Base-by-base conservation (phyloP, 2,888 invertebrate genomes). In the Nephrocerus scutellatus region DNA sequence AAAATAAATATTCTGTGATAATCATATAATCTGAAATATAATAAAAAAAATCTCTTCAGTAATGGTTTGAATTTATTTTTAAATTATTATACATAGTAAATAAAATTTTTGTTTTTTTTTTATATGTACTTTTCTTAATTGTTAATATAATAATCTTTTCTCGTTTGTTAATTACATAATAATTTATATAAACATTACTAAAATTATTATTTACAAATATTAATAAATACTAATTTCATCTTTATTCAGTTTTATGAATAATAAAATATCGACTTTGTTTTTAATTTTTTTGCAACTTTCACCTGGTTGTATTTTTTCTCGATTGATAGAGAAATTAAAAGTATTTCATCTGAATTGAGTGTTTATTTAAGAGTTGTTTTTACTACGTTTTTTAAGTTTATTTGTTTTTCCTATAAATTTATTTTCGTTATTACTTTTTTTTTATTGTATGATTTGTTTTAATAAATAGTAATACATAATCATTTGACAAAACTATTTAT, bases 141-240 rank as follows among this genome's bases (percentile, higher is more conserved):
- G 22, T 30, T 38, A 33, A 44, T 44, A 51, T 46, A 48, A 49
- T 48, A 52, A 41, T 45, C 39, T 46, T 41, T 36, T 18, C 31
- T 35, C 29, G 25, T 37, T 34, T 23, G 12, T 15, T 23, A 21
- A 30, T 37, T 40, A 44, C 41, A 49, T 47, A 45, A 48, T 45
- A 48, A 47, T 48, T 38, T 44, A 33, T 42, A 46, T 41, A 47
- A 39, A 43, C 41, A 44, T 45, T 42, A 51, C 44, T 46, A 44
- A 46, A 46, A 46, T 44, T 46, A 46, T 46, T 46, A 46, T 46
- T 46, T 46, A 46, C 46, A 46, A 39, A 36, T 44, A 46, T 44
- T n/a, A n/a, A n/a, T n/a, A n/a, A n/a, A n/a, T n/a, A n/a, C n/a
- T n/a, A n/a, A n/a, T n/a, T n/a, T n/a, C n/a, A n/a, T n/a, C n/a